Evolutionary conservation across 2,113 vertebrate genomes (phyloP), one percentile per base, ranked within the genome.

Genomic region (Tetraodon nigroviridis): DNA sequence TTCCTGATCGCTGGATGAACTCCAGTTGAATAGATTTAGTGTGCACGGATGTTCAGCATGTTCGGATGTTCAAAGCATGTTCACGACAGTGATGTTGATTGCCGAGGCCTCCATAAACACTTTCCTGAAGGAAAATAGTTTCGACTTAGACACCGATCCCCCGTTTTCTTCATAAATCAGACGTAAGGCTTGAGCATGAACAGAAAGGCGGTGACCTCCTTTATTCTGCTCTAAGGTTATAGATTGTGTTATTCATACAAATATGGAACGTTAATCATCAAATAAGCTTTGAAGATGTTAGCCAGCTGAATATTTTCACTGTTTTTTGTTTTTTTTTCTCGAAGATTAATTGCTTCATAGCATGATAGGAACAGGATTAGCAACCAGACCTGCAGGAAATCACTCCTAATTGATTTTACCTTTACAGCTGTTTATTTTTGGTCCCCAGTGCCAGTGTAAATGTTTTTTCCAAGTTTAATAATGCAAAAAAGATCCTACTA

Each of bases 1-100:
- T 68, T 56, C 55, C 54, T 82, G 79, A 73, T 85, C 63, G 61
- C 71, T 79, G 72, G 70, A 56, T 82, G 75, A 86, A 80, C 70
- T 58, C 41, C 13, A 52, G 56, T 41, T 70, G 56, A 80, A 68
- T 74, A 65, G 56, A 78, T 73, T 79, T 57, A 58, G 57, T 62
- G 62, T 55, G 65, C 67, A 60, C 61, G 60, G 61, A 82, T 71
- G 66, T 73, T 72, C 55, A 56, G 40, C 61, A 73, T 69, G 64
- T 63, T 75, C 67, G 55, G 57, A 70, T 62, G 60, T 76, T 77
- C 64, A 72, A 67, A 70, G 63, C 37, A 51, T 54, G 42, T 61
- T 62, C 21, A 53, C 48, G 47, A 51, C 46, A 65, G 54, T 41
- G 20, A 50, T 73, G 56, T 55, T 57, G 49, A 67, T n/a, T 48